Evolutionary conservation across 2,888 invertebrate species (phyloP).

Genomic region (Lasioglossum calceatum): DNA sequence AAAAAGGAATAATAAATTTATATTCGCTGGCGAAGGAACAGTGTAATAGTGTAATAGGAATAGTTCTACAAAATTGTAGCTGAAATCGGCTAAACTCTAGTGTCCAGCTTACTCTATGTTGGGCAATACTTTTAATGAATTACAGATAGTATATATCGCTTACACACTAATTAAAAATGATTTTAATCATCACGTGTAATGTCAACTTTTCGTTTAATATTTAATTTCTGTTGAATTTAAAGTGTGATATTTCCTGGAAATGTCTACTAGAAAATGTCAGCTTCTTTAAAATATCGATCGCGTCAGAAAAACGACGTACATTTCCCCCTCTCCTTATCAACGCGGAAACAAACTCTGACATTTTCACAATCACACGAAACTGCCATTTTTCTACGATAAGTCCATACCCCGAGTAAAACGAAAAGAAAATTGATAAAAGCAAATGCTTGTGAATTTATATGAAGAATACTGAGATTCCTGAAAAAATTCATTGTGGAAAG

Average conservation of each 20-base stretch:
- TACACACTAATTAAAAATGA: background rate
- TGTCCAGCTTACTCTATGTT: background rate
- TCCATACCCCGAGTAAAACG: background rate
- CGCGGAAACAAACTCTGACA: constrained; percentile 30
- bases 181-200: background rate
- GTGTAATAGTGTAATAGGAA: too few species aligned
- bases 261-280: background rate
- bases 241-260: background rate
- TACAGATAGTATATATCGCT: background rate
- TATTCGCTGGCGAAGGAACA: too few species aligned
- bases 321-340: constrained; percentile 23
- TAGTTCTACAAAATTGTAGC: background rate
- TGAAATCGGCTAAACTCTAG: background rate
- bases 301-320: constrained; percentile 22
- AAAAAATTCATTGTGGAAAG: constrained; percentile 41
- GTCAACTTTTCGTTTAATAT: background rate
- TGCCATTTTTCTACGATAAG: background rate
- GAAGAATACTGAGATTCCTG: constrained; percentile 4
- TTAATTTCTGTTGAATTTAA: background rate
- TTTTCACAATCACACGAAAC: background rate
- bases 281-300: constrained; percentile 37
- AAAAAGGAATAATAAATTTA: too few species aligned
- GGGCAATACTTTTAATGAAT: background rate
- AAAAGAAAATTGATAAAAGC: background rate
- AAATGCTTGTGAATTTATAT: background rate